phyloP scores from a whole-genome alignment of 2,113 vertebrate species.

The Orycteropus afer region DNA sequence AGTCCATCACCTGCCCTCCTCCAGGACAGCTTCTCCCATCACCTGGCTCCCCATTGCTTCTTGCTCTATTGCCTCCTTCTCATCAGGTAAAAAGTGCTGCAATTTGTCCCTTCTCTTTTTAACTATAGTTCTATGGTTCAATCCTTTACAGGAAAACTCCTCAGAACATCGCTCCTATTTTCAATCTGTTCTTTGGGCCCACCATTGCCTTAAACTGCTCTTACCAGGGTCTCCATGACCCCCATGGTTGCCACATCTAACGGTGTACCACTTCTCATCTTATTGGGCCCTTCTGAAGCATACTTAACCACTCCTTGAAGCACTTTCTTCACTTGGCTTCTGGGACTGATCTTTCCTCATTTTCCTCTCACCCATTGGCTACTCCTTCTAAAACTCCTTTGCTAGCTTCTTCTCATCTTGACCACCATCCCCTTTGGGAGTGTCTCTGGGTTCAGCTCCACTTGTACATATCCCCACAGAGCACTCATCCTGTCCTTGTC shows the following conservation, averaged over 20 bases:
- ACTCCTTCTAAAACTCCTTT: neutral
- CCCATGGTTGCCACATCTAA: rapidly evolving
- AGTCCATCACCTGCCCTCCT: no score
- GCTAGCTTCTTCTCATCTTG: neutral
- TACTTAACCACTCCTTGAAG: neutral
- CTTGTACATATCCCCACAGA: no score
- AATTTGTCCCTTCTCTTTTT: neutral
- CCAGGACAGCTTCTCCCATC: rapidly evolving
- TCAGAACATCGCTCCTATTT: neutral
- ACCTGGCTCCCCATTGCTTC: neutral
- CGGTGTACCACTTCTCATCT: rapidly evolving
- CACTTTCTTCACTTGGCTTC: neutral
- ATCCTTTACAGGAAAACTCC: neutral
- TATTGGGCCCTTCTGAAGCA: neutral
- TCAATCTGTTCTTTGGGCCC: neutral
- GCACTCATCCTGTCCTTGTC: neutral
- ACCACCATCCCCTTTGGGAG: neutral
- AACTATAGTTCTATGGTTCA: neutral
- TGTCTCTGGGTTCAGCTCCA: no score
- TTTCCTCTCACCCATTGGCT: neutral
- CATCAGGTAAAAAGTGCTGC: neutral
- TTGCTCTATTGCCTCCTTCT: neutral
- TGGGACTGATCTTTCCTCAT: neutral
- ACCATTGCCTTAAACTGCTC: rapidly evolving
- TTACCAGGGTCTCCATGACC: neutral